Evolutionary conservation across 2,888 invertebrate species (phyloP).

Genomic region (Xylophagus ater): DNA sequence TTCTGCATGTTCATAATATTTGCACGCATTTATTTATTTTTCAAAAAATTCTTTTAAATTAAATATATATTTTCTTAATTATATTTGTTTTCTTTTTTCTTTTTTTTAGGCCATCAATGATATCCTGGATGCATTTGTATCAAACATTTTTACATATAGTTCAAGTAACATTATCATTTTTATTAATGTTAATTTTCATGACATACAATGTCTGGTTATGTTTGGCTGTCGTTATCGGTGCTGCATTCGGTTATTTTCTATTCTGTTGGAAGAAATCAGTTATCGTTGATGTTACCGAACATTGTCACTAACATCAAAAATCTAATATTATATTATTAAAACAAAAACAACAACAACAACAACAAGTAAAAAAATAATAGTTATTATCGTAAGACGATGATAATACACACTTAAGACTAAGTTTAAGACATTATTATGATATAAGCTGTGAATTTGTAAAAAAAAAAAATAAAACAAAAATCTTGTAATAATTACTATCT

Average conservation of each 20-base stretch:
- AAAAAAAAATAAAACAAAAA: slow-evolving; percentile 12
- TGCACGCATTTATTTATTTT: not conserved
- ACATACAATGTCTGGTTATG: slow-evolving; percentile 94
- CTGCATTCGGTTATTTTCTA: slow-evolving; percentile 84
- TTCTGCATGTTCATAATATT: not conserved
- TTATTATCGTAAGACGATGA: slow-evolving; percentile 30
- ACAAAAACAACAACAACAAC: slow-evolving; percentile 9
- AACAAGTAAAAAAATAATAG: slow-evolving; percentile 7
- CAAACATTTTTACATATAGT: slow-evolving; percentile 82
- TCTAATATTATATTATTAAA: slow-evolving; percentile 2
- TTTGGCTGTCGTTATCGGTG: slow-evolving; percentile 76
- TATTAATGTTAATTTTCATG: slow-evolving; percentile 95
- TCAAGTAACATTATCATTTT: slow-evolving; percentile 83
- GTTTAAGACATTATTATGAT: slow-evolving; percentile 29
- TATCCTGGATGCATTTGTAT: slow-evolving; percentile 69
- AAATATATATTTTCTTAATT: slow-evolving; percentile 9
- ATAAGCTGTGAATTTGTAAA: slow-evolving; percentile 31
- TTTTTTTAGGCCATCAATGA: slow-evolving; percentile 64
- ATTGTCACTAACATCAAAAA: slow-evolving; percentile 64
- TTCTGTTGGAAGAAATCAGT: slow-evolving; percentile 94
- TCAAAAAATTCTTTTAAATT: not conserved
- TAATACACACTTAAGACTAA: slow-evolving; percentile 28
- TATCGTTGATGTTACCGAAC: slow-evolving; percentile 88
- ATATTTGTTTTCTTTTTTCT: slow-evolving; percentile 11
- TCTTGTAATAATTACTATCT: slow-evolving; percentile 8